phyloP scores from a whole-genome alignment of 2,113 vertebrate species.

The Scomber scombrus region DNA sequence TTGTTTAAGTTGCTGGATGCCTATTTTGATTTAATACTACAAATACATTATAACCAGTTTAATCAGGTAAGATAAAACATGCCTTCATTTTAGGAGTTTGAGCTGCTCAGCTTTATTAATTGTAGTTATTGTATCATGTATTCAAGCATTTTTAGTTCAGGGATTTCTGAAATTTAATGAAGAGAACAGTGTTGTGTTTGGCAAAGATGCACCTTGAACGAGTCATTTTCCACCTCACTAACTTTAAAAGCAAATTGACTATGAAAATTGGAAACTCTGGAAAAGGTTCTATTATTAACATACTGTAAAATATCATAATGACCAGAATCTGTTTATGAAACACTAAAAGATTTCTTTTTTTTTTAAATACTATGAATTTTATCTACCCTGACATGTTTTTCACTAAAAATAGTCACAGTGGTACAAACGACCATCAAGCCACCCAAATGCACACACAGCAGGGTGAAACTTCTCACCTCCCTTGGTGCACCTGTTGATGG shows the following conservation, averaged over 20 bases:
- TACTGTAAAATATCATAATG: no score
- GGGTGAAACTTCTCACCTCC: slow-evolving; percentile 49
- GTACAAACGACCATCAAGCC: neutral
- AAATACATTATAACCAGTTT: slow-evolving; percentile 17
- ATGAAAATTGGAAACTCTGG: slow-evolving; percentile 2
- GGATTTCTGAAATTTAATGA: neutral
- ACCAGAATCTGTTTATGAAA: no score
- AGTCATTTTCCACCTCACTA: neutral
- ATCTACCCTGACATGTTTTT: neutral
- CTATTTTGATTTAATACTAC: slow-evolving; percentile 27
- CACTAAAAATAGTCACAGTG: neutral
- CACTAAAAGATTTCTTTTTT: no score
- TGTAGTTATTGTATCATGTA: neutral
- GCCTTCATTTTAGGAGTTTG: neutral
- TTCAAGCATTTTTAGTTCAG: neutral
- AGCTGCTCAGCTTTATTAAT: neutral
- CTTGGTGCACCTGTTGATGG: slow-evolving; percentile 52
- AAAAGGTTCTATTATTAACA: neutral
- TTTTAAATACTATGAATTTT: neutral
- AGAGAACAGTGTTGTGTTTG: neutral
- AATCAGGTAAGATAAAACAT: slow-evolving; percentile 3
- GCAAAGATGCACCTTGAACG: neutral
- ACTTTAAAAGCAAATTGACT: neutral
- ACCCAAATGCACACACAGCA: slow-evolving; percentile 1
- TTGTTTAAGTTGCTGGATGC: slow-evolving; percentile 4